Conservation (phyloP, 2,113 vertebrate genomes). For the Pica pica region DNA sequence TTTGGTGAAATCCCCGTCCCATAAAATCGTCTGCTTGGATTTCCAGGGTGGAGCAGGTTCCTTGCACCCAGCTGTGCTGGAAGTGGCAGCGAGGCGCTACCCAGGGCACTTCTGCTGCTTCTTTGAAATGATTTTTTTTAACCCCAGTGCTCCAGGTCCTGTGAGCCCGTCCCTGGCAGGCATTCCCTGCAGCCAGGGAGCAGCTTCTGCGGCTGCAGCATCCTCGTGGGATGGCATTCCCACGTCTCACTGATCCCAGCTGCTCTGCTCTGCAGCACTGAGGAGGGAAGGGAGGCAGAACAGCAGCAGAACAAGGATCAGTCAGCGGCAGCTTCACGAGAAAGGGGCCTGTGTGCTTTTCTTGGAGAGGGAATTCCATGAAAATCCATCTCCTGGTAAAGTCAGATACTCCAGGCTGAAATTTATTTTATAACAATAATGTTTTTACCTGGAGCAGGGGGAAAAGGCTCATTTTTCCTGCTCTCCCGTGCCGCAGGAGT, state of each 20-base stretch:
- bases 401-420: background rate
- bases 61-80: background rate
- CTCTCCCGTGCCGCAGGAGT: background rate
- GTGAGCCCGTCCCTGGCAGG: background rate
- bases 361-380: background rate
- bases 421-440: background rate
- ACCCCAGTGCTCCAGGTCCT: fast-evolving
- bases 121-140: background rate
- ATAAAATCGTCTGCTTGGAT: background rate
- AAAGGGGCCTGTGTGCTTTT: background rate
- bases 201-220: background rate
- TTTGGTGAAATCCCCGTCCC: background rate
- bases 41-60: background rate
- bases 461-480: background rate
- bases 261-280: background rate
- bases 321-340: background rate
- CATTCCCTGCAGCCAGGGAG: background rate
- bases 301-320: background rate
- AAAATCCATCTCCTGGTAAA: background rate
- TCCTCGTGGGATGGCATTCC: background rate
- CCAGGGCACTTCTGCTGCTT: no score
- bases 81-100: no score
- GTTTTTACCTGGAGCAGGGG: background rate
- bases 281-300: background rate
- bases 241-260: background rate